Percentiles rank a stretch among this genome's conserved stretches.
Conservation (phyloP, 2,797 vertebrate species). For the Dermochelys coriacea region DNA sequence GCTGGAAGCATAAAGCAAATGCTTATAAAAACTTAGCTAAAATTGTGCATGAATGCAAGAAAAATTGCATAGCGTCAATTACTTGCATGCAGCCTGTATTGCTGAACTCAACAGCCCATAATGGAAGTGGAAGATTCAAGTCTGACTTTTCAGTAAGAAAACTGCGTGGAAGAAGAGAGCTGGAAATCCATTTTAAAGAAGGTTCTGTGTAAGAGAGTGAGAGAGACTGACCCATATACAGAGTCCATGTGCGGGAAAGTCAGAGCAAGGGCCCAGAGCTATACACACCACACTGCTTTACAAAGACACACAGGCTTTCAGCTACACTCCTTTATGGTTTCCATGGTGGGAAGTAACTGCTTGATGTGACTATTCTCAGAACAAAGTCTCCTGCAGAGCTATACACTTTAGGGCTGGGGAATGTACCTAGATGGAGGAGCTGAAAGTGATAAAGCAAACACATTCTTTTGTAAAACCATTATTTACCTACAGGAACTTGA, state of each 20-base stretch:
- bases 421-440: neutral
- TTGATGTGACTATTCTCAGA: neutral
- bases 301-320: neutral
- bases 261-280: neutral
- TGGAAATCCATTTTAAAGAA: neutral
- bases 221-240: neutral
- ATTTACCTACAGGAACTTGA: neutral
- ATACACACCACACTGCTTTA: neutral
- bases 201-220: neutral
- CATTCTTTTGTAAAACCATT: neutral
- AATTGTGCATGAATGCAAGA: neutral
- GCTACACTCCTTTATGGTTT: neutral
- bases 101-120: neutral
- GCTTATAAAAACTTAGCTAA: neutral
- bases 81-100: neutral
- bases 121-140: neutral
- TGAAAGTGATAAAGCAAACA: constrained; percentile 1
- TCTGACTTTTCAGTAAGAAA: neutral
- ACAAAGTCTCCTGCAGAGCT: neutral
- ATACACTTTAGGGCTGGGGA: neutral
- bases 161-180: neutral
- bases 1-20: neutral
- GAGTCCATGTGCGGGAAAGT: neutral
- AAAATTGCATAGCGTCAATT: neutral
- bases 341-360: neutral